Conservation (phyloP, 2,797 vertebrate genomes). For the Siniperca scherzeri region DNA sequence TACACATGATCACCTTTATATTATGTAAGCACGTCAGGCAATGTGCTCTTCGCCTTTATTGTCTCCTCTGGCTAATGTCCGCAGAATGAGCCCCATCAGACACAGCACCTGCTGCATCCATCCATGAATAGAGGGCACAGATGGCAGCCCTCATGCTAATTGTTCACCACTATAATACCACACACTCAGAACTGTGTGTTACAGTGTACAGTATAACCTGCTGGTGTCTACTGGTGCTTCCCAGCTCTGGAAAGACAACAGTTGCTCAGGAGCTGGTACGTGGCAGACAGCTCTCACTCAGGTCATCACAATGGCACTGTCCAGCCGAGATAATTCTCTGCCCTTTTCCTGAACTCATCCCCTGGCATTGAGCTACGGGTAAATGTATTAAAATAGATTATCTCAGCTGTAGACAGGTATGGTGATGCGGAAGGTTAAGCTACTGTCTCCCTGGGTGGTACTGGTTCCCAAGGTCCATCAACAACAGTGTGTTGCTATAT, state of each 20-base stretch:
- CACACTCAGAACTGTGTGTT: neutral
- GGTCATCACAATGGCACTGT: conserved; percentile 36
- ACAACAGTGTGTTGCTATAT: conserved; percentile 44
- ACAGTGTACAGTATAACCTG: conserved; percentile 9
- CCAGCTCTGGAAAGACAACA: conserved; percentile 12
- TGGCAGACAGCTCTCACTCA: conserved; percentile 9
- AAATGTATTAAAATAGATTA: conserved; percentile 66
- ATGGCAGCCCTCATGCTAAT: conserved; percentile 57
- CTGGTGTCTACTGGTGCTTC: conserved; percentile 9
- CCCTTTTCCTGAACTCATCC: conserved; percentile 63
- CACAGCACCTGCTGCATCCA: conserved; percentile 50
- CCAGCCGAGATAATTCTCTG: conserved; percentile 66
- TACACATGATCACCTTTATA: conserved; percentile 19
- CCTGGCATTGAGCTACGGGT: conserved; percentile 49
- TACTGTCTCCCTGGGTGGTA: conserved; percentile 48
- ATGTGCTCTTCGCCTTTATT: conserved; percentile 28
- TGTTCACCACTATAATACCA: conserved; percentile 21
- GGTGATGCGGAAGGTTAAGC: conserved; percentile 60
- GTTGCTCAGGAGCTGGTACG: conserved; percentile 19
- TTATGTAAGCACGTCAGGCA: conserved; percentile 20
- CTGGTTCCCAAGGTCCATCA: conserved; percentile 37
- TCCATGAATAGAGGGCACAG: conserved; percentile 50
- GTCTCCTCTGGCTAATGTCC: conserved; percentile 49
- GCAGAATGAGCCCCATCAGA: conserved; percentile 53
- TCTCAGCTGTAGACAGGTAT: conserved; percentile 57